These are phyloP conservation scores for Rhincodon typus DNA, from an alignment of 2,797 vertebrate genomes.

Conservation along the genomic window DNA sequence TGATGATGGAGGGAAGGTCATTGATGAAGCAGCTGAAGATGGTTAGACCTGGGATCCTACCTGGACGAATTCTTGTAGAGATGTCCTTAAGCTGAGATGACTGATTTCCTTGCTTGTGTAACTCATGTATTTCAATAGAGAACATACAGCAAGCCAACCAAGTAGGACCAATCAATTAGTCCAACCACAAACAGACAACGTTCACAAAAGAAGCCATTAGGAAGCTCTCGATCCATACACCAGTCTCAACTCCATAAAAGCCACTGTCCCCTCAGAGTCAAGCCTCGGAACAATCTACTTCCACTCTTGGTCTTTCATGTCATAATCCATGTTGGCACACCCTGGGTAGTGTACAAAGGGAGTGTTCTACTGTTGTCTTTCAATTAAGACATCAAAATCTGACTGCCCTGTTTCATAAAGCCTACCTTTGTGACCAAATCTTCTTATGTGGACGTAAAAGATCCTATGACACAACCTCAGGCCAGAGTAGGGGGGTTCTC, in stretches of 20 bases:
- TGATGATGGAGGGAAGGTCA: no score
- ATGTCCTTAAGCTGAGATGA: no score
- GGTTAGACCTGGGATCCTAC: no score
- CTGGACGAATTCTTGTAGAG: no score
- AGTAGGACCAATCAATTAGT: neutral
- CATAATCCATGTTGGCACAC: neutral
- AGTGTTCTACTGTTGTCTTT: neutral
- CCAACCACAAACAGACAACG: neutral
- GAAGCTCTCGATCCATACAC: neutral
- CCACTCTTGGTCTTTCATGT: neutral
- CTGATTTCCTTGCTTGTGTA: neutral
- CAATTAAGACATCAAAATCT: neutral
- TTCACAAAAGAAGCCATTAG: neutral
- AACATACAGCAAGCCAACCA: neutral
- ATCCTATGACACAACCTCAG: no score
- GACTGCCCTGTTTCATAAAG: neutral
- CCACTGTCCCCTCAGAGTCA: neutral
- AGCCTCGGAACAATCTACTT: neutral
- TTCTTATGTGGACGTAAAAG: neutral
- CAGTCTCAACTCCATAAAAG: neutral
- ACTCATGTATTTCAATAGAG: neutral
- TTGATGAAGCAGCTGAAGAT: no score
- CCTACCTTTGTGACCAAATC: neutral
- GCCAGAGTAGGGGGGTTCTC: neutral
- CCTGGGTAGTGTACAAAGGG: neutral